Percentiles rank a stretch among this genome's conserved stretches.
phyloP scores from a whole-genome alignment of 2,113 vertebrate genomes.

The Grallaria varia region DNA sequence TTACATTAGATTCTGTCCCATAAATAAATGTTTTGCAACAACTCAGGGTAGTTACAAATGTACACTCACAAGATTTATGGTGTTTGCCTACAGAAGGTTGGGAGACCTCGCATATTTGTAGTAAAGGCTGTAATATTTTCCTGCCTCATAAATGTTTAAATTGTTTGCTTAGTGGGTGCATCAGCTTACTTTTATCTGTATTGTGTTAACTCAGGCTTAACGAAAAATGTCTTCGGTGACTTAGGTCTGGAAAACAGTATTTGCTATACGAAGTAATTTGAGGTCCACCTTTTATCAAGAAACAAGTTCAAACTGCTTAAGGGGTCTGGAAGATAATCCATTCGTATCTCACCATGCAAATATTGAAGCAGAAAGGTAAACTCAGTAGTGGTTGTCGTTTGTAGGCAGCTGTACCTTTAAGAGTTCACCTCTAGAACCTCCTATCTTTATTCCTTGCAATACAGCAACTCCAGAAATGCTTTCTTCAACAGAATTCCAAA shows the following conservation, averaged over 20 bases:
- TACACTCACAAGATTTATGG: not conserved
- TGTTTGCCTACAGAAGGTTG: not conserved
- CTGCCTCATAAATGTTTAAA: conserved; percentile 22
- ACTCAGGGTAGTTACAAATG: not conserved
- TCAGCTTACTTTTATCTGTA: not conserved
- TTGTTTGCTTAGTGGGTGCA: not conserved
- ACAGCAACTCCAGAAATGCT: not conserved
- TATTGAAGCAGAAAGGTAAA: not conserved
- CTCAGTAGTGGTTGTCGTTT: not conserved
- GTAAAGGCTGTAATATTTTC: not conserved
- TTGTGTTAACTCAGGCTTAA: not conserved
- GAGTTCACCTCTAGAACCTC: not conserved
- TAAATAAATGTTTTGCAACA: not conserved
- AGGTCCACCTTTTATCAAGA: not conserved
- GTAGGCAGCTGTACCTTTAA: not conserved
- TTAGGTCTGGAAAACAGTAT: not conserved
- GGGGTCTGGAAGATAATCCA: not conserved
- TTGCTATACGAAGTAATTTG: not conserved
- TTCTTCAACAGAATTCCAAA: not conserved
- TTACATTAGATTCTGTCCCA: not conserved
- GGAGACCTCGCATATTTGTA: not conserved
- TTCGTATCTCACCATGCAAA: not conserved
- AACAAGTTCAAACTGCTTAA: not conserved
- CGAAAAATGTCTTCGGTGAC: not conserved
- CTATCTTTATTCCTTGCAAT: not conserved